Base-by-base conservation (phyloP, 2,888 invertebrate genomes). In the Geotrupes spiniger region DNA sequence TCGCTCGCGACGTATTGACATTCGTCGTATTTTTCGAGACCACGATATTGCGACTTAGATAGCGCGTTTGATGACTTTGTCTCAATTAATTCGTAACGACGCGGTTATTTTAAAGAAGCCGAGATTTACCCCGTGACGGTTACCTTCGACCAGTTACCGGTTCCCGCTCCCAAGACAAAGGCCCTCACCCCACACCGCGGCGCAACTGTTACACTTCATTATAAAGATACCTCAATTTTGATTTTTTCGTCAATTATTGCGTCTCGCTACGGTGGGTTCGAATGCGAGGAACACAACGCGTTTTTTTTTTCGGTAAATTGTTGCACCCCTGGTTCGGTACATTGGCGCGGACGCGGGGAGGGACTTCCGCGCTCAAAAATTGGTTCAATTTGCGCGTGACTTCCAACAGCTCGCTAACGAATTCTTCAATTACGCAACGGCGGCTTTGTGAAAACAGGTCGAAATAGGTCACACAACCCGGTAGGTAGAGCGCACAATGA, bases 381-480 rank as follows among this genome's bases (percentile, higher is more conserved):
- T 60, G 57, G 56, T 52, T 50, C 57, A 60, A 60, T 60, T 60
- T 60, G 53, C 46, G 49, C 45, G 44, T 47, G 45, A 51, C 38
- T 17, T 38, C 17, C 15, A 40, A 43, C 31, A 43, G 54, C 54
- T 58, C 60, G 60, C 57, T 60, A 60, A 48, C 54, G 54, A 43
- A 52, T 45, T 46, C 21, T 54, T 42, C 57, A 59, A 59, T 61
- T 54, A 59, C 58, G 50, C 46, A 48, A 44, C 45, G 42, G 37
- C 12, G 46, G 49, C 49, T 36, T 43, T 49, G 45, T 42, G 46
- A 56, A 56, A 54, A 52, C 52, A 55, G 44, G 51, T 51, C 48
- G 51, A 63, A 63, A 59, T 62, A 58, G 64, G 64, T 68, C 69
- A 65, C 67, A 65, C 63, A 66, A 62, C 64, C 63, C 63, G 45